These are phyloP conservation scores for Rotaria socialis DNA, from an alignment of 2,888 invertebrate species.

Conservation along the genomic window DNA sequence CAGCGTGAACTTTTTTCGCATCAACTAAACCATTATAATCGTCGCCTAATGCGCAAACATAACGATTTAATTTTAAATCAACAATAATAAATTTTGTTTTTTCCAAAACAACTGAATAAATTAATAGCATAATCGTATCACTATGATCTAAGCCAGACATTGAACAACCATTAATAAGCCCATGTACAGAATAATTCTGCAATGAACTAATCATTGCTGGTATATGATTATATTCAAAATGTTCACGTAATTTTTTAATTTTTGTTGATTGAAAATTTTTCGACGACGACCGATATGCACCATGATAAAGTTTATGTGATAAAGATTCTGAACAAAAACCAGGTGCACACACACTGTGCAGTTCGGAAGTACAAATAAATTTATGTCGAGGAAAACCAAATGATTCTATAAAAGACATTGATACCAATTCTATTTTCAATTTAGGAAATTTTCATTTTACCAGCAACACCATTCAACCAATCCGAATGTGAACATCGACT, in stretches of 20 bases:
- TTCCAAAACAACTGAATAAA: not conserved
- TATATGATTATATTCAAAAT: constrained; percentile 60
- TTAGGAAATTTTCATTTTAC: not conserved
- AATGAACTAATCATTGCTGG: constrained; percentile 58
- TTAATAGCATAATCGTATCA: constrained; percentile 20
- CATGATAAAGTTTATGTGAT: not conserved
- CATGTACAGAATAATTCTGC: constrained; percentile 34
- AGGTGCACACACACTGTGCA: constrained; percentile 3
- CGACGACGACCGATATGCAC: not conserved
- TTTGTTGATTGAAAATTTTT: not conserved
- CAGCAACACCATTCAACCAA: not conserved
- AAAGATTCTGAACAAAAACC: constrained; percentile 31
- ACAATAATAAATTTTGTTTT: constrained; percentile 57
- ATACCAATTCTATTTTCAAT: not conserved
- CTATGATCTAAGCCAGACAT: not conserved
- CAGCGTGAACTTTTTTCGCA: not conserved
- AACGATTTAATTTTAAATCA: constrained; percentile 52
- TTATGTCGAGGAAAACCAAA: not conserved
- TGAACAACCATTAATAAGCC: constrained; percentile 14
- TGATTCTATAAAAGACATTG: not conserved
- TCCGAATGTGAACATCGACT: not conserved
- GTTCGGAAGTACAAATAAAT: constrained; percentile 22
- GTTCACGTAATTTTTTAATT: constrained; percentile 56
- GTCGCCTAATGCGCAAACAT: constrained; percentile 19
- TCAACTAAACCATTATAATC: constrained; percentile 25